Percentiles rank a stretch among this genome's conserved stretches.
These are phyloP conservation scores for Endomychus coccineus DNA, from an alignment of 2,888 invertebrate genomes.

Conservation along the genomic window DNA sequence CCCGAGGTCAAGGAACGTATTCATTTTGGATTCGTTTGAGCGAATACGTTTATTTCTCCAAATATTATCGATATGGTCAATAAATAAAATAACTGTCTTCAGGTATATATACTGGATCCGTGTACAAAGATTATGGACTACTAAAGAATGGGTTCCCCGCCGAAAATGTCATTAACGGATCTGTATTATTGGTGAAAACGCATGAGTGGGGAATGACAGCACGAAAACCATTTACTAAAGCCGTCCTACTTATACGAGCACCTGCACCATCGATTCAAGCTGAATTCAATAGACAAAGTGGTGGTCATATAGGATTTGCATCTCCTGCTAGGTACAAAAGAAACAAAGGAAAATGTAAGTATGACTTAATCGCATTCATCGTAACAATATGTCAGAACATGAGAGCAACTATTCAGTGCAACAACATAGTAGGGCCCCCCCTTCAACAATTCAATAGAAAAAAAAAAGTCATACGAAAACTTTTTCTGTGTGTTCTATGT, in stretches of 20 bases:
- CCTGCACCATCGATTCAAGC: constrained; percentile 68
- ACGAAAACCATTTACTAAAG: constrained; percentile 54
- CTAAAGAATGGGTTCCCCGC: constrained; percentile 73
- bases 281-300: constrained; percentile 73
- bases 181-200: constrained; percentile 71
- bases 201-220: constrained; percentile 63
- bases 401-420: too few relatives aligned
- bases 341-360: constrained; percentile 56
- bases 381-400: too few relatives aligned
- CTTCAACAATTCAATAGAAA: too few relatives aligned
- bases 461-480: too few relatives aligned
- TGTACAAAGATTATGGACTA: constrained; percentile 74
- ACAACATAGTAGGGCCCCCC: too few relatives aligned
- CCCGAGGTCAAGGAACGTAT: neutral
- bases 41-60: neutral
- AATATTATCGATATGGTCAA: neutral
- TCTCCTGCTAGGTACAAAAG: constrained; percentile 58
- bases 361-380: too few relatives aligned
- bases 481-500: too few relatives aligned
- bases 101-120: constrained; percentile 71
- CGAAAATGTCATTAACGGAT: constrained; percentile 67
- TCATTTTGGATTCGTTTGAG: neutral
- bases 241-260: constrained; percentile 62
- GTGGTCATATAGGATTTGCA: constrained; percentile 74
- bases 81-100: constrained; percentile 18